Percentiles rank a stretch among this genome's conserved stretches.
These are phyloP conservation scores for Xiphophorus hellerii DNA, from an alignment of 2,113 vertebrate genomes.

Conservation along the genomic window DNA sequence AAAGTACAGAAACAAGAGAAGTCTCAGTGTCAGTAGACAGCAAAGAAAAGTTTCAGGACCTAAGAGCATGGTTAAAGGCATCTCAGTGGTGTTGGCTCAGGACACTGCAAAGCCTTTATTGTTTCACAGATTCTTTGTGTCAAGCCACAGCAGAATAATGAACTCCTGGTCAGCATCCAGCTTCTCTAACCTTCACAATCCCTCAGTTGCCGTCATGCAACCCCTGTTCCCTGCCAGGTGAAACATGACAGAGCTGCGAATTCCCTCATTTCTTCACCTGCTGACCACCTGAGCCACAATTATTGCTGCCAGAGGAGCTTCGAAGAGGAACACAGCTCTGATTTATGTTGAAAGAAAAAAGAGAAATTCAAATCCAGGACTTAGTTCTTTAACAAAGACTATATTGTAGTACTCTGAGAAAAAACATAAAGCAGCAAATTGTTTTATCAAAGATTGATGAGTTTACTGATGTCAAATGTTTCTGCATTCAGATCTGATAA, in stretches of 20 bases:
- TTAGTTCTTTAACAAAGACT: background rate
- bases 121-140: conserved; percentile 25
- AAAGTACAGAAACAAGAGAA: background rate
- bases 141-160: conserved; percentile 40
- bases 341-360: background rate
- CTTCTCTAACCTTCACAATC: conserved; percentile 32
- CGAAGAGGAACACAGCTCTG: conserved; percentile 3
- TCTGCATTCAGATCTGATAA: background rate
- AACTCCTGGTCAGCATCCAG: conserved; percentile 45
- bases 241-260: conserved; percentile 38
- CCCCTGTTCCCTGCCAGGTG: conserved; percentile 46
- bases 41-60: background rate
- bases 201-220: conserved; percentile 28
- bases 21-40: background rate
- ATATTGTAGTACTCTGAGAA: background rate
- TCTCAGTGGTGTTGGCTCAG: conserved; percentile 7
- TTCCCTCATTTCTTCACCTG: conserved; percentile 36
- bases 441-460: background rate
- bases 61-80: background rate
- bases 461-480: background rate
- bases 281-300: conserved; percentile 40
- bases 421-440: background rate
- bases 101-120: conserved; percentile 31
- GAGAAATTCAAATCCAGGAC: background rate
- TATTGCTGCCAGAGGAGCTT: conserved; percentile 29